Evolutionary conservation across 2,888 invertebrate genomes (phyloP), one percentile per base, ranked within the genome.

Genomic region (Drosophila longiperda): DNA sequence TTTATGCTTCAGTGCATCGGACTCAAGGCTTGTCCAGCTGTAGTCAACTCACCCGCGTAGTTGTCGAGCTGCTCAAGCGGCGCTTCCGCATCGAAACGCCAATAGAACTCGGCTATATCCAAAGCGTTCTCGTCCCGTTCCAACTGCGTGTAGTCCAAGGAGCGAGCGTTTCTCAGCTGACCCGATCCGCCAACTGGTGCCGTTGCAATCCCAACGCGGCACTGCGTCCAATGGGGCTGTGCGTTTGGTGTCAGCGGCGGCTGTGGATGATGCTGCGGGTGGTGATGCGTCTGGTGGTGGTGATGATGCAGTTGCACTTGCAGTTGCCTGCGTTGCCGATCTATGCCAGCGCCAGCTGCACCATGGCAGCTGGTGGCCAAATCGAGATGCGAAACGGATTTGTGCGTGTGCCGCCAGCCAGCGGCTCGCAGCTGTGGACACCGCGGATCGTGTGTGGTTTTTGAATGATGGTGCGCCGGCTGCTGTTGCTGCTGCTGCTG

Each of bases 381-480:
- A 94, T 94, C 94, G 92, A 94, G 93, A 93, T 94, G 94, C 89
- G 93, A 92, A 57, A 93, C 85, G 84, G 92, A 93, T 84, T 91
- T 93, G 75, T 90, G 85, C 12, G 87, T 83, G 82, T 92, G 93
- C 77, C 92, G 92, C 94, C 92, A 93, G 83, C 93, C 93, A 85
- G 92, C 92, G 72, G 92, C 92, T 32, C 92, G 90, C 62, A 85
- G 49, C 48, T 85, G 87, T 15, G 85, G 85, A 66, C 91, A 91
- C 78, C 76, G 76, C 23, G 84, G 84, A 68, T 88, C 88, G 78
- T 88, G 87, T 42, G 59, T 67, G 69, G 58, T 36, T 29, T 83
- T 75, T 33, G 20, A 72, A 20, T 69, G 53, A 20, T 73, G 66
- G 42, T 66, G 78, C 34, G 33, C 45, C 45, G 4, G 49, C 23